These are phyloP conservation scores for Hirudo medicinalis DNA, from an alignment of 1,140 invertebrate species.

Conservation along the genomic window DNA sequence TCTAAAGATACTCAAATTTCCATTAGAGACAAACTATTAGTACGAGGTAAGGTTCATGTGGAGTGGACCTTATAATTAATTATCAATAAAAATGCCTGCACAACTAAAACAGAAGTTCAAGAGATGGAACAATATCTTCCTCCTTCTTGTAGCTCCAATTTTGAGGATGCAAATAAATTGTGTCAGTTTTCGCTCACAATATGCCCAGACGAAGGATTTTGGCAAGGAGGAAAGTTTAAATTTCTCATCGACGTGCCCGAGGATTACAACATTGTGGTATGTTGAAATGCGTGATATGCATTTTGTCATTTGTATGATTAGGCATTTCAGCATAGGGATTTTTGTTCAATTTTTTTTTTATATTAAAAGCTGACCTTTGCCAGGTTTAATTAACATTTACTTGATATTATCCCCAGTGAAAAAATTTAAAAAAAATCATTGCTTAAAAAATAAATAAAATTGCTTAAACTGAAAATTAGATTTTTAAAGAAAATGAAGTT, in stretches of 20 bases:
- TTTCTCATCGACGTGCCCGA: conserved; percentile 75
- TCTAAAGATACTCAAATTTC: conserved; percentile 14
- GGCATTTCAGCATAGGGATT: too few relatives aligned
- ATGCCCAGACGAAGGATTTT: conserved; percentile 73
- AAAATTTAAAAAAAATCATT: too few relatives aligned
- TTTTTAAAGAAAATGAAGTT: not conserved
- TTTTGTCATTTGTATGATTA: not conserved
- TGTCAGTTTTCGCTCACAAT: conserved; percentile 67
- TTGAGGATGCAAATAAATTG: conserved; percentile 66
- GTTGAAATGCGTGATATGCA: conserved; percentile 27
- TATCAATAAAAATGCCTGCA: too few relatives aligned
- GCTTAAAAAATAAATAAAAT: too few relatives aligned
- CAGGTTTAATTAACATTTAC: too few relatives aligned
- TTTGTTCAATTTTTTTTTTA: too few relatives aligned
- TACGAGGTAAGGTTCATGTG: conserved; percentile 15
- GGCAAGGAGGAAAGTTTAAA: conserved; percentile 68
- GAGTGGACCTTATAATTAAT: not conserved
- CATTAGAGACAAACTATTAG: conserved; percentile 21
- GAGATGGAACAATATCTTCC: conserved; percentile 78
- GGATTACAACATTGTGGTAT: conserved; percentile 88
- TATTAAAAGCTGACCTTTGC: too few relatives aligned
- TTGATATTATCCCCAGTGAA: too few relatives aligned
- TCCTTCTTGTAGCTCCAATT: conserved; percentile 60
- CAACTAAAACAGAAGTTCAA: conserved; percentile 52
- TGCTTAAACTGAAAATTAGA: too few relatives aligned